These are phyloP conservation scores for Rhagonycha lutea DNA, from an alignment of 2,888 invertebrate genomes.

Conservation along the genomic window DNA sequence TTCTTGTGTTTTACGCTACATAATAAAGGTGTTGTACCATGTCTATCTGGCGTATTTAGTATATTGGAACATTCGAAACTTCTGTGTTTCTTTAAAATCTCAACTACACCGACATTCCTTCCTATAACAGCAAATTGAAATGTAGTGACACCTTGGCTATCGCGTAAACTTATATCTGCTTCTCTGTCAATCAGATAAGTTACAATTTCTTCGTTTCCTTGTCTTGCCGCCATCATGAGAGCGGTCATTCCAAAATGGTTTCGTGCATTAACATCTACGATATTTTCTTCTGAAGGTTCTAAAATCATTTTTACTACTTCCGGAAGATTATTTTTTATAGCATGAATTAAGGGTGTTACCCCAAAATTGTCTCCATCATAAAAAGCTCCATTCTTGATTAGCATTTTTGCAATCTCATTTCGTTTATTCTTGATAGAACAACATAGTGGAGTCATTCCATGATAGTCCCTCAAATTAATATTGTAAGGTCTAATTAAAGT, in stretches of 20 bases:
- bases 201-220: conserved; percentile 14
- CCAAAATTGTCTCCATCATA: background rate
- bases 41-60: conserved; percentile 7
- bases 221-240: conserved; percentile 12
- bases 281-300: background rate
- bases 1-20: conserved; percentile 2
- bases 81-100: background rate
- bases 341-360: conserved; percentile 10
- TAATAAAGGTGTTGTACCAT: conserved; percentile 14
- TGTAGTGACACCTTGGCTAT: conserved; percentile 12
- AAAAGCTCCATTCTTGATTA: conserved; percentile 7
- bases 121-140: conserved; percentile 11
- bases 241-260: conserved; percentile 4
- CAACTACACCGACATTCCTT: conserved; percentile 1
- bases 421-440: conserved; percentile 6
- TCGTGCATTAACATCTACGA: background rate
- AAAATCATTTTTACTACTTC: conserved; percentile 4
- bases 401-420: background rate
- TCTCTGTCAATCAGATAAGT: conserved; percentile 7
- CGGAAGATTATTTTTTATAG: conserved; percentile 5
- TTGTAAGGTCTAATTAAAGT: conserved; percentile 4
- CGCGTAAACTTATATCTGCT: conserved; percentile 5
- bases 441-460: conserved; percentile 20
- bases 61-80: conserved; percentile 6
- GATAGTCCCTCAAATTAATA: conserved; percentile 9